Evolutionary conservation across 2,797 vertebrate genomes (phyloP).

Genomic region (Cercopithecus mitis): DNA sequence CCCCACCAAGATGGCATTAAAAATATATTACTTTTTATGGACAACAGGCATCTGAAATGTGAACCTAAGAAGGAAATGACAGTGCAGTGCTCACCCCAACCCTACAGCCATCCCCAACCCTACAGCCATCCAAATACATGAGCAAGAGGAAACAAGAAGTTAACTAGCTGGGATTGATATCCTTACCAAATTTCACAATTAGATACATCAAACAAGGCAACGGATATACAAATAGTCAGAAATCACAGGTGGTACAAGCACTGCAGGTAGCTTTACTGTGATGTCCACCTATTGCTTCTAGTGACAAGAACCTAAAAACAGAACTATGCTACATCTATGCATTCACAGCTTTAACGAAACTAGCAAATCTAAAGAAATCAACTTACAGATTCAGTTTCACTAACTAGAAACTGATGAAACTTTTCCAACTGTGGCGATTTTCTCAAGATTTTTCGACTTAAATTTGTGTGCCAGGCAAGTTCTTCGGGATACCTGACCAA

Average conservation of each 20-base stretch:
- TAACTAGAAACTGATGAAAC: slow-evolving; percentile 98
- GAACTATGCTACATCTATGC: fast-evolving
- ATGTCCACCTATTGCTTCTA: fast-evolving
- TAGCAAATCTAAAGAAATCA: neutral
- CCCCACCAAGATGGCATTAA: neutral
- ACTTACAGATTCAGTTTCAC: slow-evolving; percentile 98
- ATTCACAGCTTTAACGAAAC: neutral
- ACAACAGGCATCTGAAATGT: fast-evolving
- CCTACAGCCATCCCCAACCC: neutral
- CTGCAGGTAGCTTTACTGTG: fast-evolving
- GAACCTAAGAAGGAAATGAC: neutral
- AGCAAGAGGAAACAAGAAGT: too few relatives aligned
- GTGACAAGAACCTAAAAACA: fast-evolving
- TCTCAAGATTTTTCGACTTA: slow-evolving; percentile 96
- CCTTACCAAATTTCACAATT: fast-evolving
- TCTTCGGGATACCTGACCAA: slow-evolving; percentile 95
- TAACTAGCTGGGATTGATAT: fast-evolving
- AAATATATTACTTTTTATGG: neutral
- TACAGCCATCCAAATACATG: fast-evolving
- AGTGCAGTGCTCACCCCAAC: fast-evolving
- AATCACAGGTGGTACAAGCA: fast-evolving
- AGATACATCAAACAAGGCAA: too few relatives aligned
- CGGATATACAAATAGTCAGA: fast-evolving
- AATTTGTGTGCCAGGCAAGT: slow-evolving; percentile 97
- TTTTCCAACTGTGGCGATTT: slow-evolving; percentile 96